phyloP scores from a whole-genome alignment of 1,140 invertebrate genomes.

The Mycetomoellerius zeteki region DNA sequence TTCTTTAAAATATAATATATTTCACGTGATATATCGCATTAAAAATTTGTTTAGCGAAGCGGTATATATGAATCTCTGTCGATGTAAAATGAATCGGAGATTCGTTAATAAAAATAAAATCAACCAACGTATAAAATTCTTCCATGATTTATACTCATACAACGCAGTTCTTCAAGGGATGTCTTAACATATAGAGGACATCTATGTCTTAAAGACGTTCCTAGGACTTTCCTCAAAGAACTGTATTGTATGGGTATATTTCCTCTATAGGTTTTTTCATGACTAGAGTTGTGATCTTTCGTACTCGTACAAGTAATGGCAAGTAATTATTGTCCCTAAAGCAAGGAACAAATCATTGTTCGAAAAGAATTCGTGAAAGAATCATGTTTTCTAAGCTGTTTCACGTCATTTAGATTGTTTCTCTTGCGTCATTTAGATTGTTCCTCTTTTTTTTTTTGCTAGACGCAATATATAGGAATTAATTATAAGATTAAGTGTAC shows the following conservation, averaged over 20 bases:
- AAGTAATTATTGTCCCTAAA: background rate
- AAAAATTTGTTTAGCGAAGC: slow-evolving; percentile 8
- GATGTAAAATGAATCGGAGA: slow-evolving; percentile 41
- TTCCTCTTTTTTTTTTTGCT: slow-evolving; percentile 11
- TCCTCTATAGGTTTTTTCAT: slow-evolving; percentile 53
- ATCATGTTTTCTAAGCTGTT: background rate
- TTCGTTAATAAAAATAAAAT: slow-evolving; percentile 16
- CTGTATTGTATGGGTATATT: background rate
- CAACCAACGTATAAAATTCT: slow-evolving; percentile 11
- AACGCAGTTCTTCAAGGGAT: too few species aligned
- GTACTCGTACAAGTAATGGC: slow-evolving; percentile 29
- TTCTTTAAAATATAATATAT: background rate
- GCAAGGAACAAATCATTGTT: background rate
- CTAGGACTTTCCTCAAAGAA: too few species aligned
- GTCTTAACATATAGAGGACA: too few species aligned
- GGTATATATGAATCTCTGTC: slow-evolving; percentile 12
- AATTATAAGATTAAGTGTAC: slow-evolving; percentile 67
- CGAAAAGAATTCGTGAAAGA: slow-evolving; percentile 6
- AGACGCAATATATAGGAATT: slow-evolving; percentile 83
- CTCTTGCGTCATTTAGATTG: background rate
- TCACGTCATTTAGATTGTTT: background rate
- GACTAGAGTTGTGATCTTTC: slow-evolving; percentile 80
- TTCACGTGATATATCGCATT: background rate
- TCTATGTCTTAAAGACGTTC: too few species aligned
- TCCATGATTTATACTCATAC: background rate